phyloP scores from a whole-genome alignment of 1,140 invertebrate genomes.

The Parasteatoda tepidariorum region DNA sequence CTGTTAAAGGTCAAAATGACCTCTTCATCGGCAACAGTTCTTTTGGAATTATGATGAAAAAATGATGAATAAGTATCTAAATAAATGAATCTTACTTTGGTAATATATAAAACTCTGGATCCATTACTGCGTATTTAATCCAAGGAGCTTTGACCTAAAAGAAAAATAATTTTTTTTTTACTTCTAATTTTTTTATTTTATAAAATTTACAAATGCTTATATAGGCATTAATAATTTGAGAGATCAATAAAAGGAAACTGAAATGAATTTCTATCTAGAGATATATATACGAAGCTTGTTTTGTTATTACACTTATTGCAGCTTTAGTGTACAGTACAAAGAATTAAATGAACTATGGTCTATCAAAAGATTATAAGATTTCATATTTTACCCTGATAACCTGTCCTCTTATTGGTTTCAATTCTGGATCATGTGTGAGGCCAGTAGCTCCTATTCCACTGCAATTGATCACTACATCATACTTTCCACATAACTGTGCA shows the following conservation, averaged over 20 bases:
- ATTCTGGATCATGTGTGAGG: slow-evolving; percentile 73
- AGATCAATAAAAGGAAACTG: background rate
- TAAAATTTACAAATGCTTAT: no score
- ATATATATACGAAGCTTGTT: no score
- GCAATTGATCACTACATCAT: slow-evolving; percentile 80
- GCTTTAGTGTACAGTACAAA: no score
- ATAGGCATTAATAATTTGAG: no score
- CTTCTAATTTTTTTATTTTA: no score
- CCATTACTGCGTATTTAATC: slow-evolving; percentile 72
- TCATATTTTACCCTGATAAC: slow-evolving; percentile 72
- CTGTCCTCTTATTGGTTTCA: slow-evolving; percentile 79
- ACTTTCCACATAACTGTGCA: slow-evolving; percentile 66
- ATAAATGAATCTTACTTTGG: slow-evolving; percentile 74
- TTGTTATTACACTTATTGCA: no score
- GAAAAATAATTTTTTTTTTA: no score
- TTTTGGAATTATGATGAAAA: no score
- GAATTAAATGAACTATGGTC: no score
- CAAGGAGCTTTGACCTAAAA: slow-evolving; percentile 76
- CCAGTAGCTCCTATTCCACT: slow-evolving; percentile 75
- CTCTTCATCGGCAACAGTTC: background rate
- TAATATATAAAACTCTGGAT: slow-evolving; percentile 74
- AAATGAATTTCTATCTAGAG: background rate
- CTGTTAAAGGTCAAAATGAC: background rate
- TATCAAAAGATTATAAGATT: no score
- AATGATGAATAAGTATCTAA: no score